Percentiles rank a stretch among this genome's conserved stretches.
Conservation (phyloP, 2,797 vertebrate genomes). For the Sarcophilus harrisii region DNA sequence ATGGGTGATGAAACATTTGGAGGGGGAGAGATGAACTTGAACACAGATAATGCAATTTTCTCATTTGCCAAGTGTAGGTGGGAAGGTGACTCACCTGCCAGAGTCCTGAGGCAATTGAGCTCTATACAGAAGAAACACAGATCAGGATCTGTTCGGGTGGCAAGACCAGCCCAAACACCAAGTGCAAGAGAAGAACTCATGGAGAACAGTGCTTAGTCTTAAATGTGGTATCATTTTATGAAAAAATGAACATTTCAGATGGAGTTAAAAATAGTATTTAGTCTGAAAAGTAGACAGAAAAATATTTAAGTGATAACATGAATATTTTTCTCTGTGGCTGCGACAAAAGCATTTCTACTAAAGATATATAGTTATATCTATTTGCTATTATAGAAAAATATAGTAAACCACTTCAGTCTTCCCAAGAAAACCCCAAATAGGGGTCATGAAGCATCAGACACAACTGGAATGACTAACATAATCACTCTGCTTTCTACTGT, state of each 20-base stretch:
- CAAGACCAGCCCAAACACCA: conserved; percentile 4
- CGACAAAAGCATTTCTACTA: too few species aligned
- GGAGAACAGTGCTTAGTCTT: conserved; percentile 45
- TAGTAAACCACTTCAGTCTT: too few species aligned
- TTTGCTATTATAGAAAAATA: too few species aligned
- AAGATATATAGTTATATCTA: too few species aligned
- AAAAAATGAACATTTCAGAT: conserved; percentile 5
- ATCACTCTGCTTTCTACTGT: not conserved
- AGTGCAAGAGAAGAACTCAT: not conserved
- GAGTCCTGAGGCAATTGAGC: conserved; percentile 38
- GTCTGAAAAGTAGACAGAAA: conserved; percentile 20
- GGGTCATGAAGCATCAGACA: too few species aligned
- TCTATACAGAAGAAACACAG: conserved; percentile 16
- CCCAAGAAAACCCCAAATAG: too few species aligned
- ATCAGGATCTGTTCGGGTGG: conserved; percentile 28
- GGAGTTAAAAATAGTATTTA: conserved; percentile 32
- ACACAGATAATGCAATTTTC: not conserved
- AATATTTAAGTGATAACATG: not conserved
- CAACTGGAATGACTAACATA: too few species aligned
- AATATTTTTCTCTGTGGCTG: not conserved
- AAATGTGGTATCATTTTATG: not conserved
- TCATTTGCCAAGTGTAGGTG: conserved; percentile 42
- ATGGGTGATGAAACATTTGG: not conserved
- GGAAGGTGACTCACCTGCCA: conserved; percentile 40
- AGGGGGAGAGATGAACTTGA: not conserved